A percentile compares a stretch with the other conserved stretches of the same genome.
Conservation (phyloP, 2,797 vertebrate genomes). For the Epinephelus malabaricus region DNA sequence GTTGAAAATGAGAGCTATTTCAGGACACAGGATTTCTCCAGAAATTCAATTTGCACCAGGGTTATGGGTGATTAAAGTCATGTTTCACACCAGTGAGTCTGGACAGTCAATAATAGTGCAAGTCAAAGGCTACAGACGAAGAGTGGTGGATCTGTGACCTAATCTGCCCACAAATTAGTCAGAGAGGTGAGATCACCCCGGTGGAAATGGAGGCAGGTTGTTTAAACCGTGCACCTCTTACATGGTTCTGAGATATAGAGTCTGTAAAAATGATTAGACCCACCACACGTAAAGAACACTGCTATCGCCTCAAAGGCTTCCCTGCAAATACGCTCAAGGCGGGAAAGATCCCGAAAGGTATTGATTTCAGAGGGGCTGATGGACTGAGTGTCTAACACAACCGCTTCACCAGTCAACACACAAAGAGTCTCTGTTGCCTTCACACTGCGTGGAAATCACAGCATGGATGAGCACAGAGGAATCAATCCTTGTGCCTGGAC, state of each 20-base stretch:
- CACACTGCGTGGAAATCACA: slow-evolving; percentile 51
- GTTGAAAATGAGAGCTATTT: slow-evolving; percentile 34
- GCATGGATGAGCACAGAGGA: slow-evolving; percentile 40
- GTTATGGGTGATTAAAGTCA: slow-evolving; percentile 60
- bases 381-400: slow-evolving; percentile 37
- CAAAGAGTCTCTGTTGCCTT: slow-evolving; percentile 50
- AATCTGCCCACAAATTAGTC: slow-evolving; percentile 43
- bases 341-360: slow-evolving; percentile 43
- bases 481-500: slow-evolving; percentile 56
- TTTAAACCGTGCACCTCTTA: slow-evolving; percentile 30
- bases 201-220: slow-evolving; percentile 39
- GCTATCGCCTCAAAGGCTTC: slow-evolving; percentile 47
- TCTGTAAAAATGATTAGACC: slow-evolving; percentile 43
- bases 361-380: slow-evolving; percentile 59
- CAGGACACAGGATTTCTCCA: slow-evolving; percentile 1
- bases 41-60: slow-evolving; percentile 46
- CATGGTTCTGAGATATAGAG: slow-evolving; percentile 25
- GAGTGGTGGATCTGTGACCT: slow-evolving; percentile 19
- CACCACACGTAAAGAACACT: slow-evolving; percentile 33
- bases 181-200: slow-evolving; percentile 41
- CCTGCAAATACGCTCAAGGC: slow-evolving; percentile 24
- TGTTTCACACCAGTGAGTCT: slow-evolving; percentile 44
- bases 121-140: slow-evolving; percentile 52
- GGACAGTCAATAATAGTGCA: slow-evolving; percentile 36
- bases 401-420: slow-evolving; percentile 38